A percentile compares a stretch with the other conserved stretches of the same genome.
phyloP scores from a whole-genome alignment of 2,797 vertebrate species.

The Aplochiton taeniatus region DNA sequence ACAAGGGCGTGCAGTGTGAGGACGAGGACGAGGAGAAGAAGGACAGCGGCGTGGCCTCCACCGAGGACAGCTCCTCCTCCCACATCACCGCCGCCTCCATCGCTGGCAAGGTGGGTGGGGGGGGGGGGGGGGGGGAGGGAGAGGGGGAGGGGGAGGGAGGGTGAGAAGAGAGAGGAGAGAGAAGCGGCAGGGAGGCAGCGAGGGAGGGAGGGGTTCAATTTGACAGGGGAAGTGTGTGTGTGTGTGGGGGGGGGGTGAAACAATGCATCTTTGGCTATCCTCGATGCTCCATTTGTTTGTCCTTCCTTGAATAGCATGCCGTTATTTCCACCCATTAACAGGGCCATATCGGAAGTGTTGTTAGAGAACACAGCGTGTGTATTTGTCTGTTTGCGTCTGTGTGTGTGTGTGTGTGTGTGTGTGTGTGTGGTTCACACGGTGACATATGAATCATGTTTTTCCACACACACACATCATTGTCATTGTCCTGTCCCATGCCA shows the following conservation, averaged over 20 bases:
- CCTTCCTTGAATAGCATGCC: too few relatives aligned
- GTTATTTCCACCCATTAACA: too few relatives aligned
- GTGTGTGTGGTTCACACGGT: conserved; percentile 13
- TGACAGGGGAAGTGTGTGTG: too few relatives aligned
- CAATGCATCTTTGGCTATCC: too few relatives aligned
- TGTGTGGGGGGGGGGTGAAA: too few relatives aligned
- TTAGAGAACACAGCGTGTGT: background rate
- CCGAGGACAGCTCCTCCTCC: conserved; percentile 97
- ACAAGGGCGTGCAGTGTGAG: conserved; percentile 98
- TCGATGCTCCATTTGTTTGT: too few relatives aligned
- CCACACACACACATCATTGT: conserved; percentile 53
- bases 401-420: conserved; percentile 25
- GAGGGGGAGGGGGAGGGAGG: background rate
- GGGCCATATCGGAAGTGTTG: too few relatives aligned
- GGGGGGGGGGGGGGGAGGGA: background rate
- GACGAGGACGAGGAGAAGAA: conserved; percentile 99
- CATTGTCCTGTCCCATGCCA: conserved; percentile 49
- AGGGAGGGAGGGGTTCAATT: background rate
- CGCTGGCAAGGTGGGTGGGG: conserved; percentile 88
- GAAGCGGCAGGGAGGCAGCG: background rate
- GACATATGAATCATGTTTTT: conserved; percentile 26
- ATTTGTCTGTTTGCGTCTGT: conserved; percentile 13
- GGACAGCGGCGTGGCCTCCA: conserved; percentile 97
- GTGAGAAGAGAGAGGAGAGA: conserved; percentile 1
- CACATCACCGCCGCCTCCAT: conserved; percentile 97